Evolutionary conservation across 1,140 invertebrate genomes (phyloP), one percentile per base, ranked within the genome.

Genomic region (Doryteuthis pealeii): DNA sequence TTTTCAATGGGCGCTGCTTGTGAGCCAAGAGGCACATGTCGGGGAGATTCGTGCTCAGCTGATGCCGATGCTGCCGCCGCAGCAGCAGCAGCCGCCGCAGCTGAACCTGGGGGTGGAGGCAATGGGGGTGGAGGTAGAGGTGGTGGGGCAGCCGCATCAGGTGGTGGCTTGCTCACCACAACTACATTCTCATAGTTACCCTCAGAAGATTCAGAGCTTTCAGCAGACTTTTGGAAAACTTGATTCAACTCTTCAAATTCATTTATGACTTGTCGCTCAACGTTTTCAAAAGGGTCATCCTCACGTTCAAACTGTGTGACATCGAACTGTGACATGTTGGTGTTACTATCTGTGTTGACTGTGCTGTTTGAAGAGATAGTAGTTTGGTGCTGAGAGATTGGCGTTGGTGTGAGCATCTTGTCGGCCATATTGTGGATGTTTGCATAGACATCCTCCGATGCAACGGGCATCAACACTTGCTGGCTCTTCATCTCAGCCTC

Each of bases 251-350:
- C 82, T 30, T 82, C 81, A 76, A 81, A 79, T 15, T 80, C 82
- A 76, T 84, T 78, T 28, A 84, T 76, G 30, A 79, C 78, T 71
- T 84, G 80, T n/a, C 79, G 74, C 68, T 81, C 80, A 31, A 84
- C 49, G 67, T 81, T 80, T 58, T 84, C 79, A 82, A 84, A 84
- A 12, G 81, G 80, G 73, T 84, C 80, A 49, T 78, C 80, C 65
- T 80, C 82, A 26, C 78, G 76, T 73, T 84, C 82, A 81, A 84
- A 84, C 79, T 76, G 72, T 1, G 79, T 73, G 3, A 84, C 33
- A 71, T 84, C 82, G 75, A 84, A 58, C 8, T 69, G 45, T 18
- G 28, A 45, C 18, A 6, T 67, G 68, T 30, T 71, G 67, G 65
- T 22, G 26, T 22, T 35, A 73, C 43, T 32, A 26, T 35, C 65